Evolutionary conservation across 2,797 vertebrate species (phyloP), one percentile per base, ranked within the genome.

Genomic region (Coregonus sp.): DNA sequence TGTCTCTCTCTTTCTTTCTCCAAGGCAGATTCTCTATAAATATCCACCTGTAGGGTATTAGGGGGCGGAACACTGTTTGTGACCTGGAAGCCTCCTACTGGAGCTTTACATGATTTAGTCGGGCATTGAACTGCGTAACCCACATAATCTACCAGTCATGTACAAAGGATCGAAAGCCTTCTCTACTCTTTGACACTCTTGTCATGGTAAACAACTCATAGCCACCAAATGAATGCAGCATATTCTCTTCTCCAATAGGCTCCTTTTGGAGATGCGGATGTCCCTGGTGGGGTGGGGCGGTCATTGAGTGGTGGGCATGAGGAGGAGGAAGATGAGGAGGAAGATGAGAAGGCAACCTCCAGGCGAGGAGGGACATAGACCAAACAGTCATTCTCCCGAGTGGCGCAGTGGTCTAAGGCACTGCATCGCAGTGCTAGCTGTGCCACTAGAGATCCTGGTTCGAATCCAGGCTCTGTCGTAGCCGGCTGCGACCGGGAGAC

Each of bases 261-360:
- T 37, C n/a, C 6, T 20, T 35, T 70, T 11, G 4, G 35, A 70
- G 6, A n/a, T 77, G 40, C 72, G 11, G 82, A 80, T 82, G 81
- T 76, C 76, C 81, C 75, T 77, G 50, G 31, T 40, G 50, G 59
- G 63, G 29, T 9, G 4, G 14, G 65, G 25, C 25, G 25, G 25
- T 25, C 25, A 25, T 25, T 25, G 25, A 25, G 25, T 25, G 25
- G 25, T 25, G 25, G 25, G 25, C 25, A 25, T 25, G 25, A 25
- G 29, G 65, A 35, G 14, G 15, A 1, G 1, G 2, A 25, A 20
- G 18, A 61, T n/a, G 40, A 40, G 37, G 37, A 47, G 40, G 56
- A 20, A 25, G n/a, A 61, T n/a, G 59, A 5, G 59, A 25, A 61
- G 4, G 14, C 65, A 18, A 67, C 65, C 15, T 47, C 40, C 40